Conservation (phyloP, 2,113 vertebrate species). For the Chlorodrepanis virens region DNA sequence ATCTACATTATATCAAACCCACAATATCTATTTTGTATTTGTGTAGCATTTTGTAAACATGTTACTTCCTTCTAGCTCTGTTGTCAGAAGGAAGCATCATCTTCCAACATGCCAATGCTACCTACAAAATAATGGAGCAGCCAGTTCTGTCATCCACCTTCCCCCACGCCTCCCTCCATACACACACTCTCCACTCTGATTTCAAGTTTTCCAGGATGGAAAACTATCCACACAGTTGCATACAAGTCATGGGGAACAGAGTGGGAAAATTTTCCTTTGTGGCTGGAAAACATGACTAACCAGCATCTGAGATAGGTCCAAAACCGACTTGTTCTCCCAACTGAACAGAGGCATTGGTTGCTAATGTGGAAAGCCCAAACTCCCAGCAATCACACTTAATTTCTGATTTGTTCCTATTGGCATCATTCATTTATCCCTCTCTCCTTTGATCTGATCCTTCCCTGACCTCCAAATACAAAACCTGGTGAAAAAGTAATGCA, state of each 20-base stretch:
- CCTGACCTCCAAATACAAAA: background rate
- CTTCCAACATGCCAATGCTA: background rate
- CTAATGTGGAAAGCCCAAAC: conserved; percentile 22
- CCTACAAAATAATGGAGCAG: background rate
- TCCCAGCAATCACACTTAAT: background rate
- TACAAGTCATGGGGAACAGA: background rate
- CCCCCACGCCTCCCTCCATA: background rate
- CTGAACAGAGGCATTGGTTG: background rate
- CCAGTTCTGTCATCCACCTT: background rate
- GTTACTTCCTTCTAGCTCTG: background rate
- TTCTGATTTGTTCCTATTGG: conserved; percentile 6
- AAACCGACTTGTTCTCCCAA: background rate
- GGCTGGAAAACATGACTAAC: conserved; percentile 63
- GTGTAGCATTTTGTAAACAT: background rate
- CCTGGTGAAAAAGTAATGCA: background rate
- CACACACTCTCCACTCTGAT: background rate
- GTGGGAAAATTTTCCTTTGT: conserved; percentile 8
- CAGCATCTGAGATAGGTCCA: conserved; percentile 15
- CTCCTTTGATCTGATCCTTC: background rate
- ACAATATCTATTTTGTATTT: background rate
- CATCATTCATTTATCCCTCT: background rate
- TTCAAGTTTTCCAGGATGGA: conserved; percentile 41
- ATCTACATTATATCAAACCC: background rate
- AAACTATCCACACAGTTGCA: conserved; percentile 36
- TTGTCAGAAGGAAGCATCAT: background rate